Percentiles rank a stretch among this genome's conserved stretches.
These are phyloP conservation scores for Sycophaga agraensis DNA, from an alignment of 1,140 invertebrate genomes.

Conservation along the genomic window DNA sequence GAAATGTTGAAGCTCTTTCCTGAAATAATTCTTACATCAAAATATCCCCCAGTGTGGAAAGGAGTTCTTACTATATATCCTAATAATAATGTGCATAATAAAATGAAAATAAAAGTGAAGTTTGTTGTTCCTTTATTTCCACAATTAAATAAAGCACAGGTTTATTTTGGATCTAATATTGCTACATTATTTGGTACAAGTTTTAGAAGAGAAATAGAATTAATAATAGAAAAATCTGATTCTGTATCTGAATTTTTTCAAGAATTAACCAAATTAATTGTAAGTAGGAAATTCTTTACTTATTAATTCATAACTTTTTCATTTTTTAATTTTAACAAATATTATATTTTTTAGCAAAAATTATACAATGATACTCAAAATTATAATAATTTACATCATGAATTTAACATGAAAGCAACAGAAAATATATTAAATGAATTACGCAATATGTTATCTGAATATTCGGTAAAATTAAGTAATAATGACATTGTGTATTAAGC, in stretches of 20 bases:
- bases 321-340: not conserved
- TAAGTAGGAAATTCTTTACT: conserved; percentile 28
- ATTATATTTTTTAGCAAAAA: conserved; percentile 19
- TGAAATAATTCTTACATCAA: conserved; percentile 37
- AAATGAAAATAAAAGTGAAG: conserved; percentile 37
- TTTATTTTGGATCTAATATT: conserved; percentile 40
- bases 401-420: not conserved
- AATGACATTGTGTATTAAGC: not conserved
- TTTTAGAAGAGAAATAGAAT: conserved; percentile 33
- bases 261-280: conserved; percentile 38
- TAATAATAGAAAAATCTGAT: conserved; percentile 23
- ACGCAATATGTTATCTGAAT: conserved; percentile 28
- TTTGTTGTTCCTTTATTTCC: conserved; percentile 43
- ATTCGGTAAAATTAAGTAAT: conserved; percentile 32
- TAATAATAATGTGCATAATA: not conserved
- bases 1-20: conserved; percentile 39
- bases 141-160: conserved; percentile 23
- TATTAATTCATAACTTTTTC: not conserved
- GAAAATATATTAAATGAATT: conserved; percentile 38
- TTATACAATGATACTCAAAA: conserved; percentile 17
- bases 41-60: conserved; percentile 39
- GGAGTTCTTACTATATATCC: conserved; percentile 36
- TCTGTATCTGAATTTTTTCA: conserved; percentile 38
- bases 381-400: not conserved
- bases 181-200: conserved; percentile 27